Base-by-base conservation (phyloP, 2,888 invertebrate genomes). In the Diarsia mendica region DNA sequence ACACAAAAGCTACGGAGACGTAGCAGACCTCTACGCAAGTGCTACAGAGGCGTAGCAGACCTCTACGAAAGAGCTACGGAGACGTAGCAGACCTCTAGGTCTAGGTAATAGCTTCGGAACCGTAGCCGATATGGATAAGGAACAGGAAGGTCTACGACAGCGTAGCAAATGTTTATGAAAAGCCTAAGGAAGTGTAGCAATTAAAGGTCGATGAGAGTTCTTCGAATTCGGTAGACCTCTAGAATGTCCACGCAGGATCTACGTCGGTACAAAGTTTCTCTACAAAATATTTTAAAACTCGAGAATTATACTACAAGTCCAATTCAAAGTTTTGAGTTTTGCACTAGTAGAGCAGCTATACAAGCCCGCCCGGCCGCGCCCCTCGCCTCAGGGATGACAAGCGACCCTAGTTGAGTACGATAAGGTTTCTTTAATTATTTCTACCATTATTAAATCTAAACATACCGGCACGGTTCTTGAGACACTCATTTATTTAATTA, bases 351-450 rank as follows among this genome's bases (percentile, higher is more conserved):
- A 39, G 8, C 39, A 39, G 39, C 39, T 8, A 20, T 23, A 15
- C 2, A 33, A 72, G 23, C 23, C 28, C 72, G 18, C 2, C 53
- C 55, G 33, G n/a, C 3, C 44, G 49, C 67, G 0, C 44, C 33
- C 46, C n/a, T 18, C 18, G 11, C 39, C 18, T 11, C n/a, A 9
- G 33, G 15, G n/a, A 23, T 44, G 39, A 20, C 33, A 49, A 20
- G 33, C 63, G n/a, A 55, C 67, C 81, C 61, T 51, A 67, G 18
- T 33, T 33, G 23, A 67, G 20, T 20, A 39, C n/a, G 39, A 53
- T 75, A 79, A 67, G 78, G 55, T 75, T 79, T 81, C 72, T 79
- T 79, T 79, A 75, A 79, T 74, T 81, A 74, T 67, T 58, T 33
- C 55, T 10, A 49, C 39, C 39, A 65, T 64, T 51, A 67, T 39